phyloP scores from a whole-genome alignment of 1,140 invertebrate genomes.

The Drosophila leontia region DNA sequence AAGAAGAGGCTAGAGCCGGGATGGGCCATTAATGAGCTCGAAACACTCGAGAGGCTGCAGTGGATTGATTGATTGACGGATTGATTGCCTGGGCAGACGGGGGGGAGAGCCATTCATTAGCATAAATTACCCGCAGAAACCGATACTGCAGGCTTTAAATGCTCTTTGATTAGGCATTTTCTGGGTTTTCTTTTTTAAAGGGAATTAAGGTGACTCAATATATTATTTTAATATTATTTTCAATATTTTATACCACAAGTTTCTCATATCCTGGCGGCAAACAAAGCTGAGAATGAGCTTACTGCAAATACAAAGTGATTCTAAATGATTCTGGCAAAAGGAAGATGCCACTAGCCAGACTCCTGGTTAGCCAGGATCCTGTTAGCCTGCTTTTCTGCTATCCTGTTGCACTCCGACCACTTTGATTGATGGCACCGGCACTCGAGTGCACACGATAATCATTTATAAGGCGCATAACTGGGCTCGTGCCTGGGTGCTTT shows the following conservation, averaged over 20 bases:
- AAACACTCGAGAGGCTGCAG: slow-evolving; percentile 47
- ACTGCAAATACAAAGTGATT: slow-evolving; percentile 3
- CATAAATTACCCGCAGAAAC: slow-evolving; percentile 66
- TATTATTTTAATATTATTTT: too few relatives aligned
- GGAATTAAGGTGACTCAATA: not conserved
- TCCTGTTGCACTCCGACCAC: slow-evolving; percentile 62
- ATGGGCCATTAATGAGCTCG: slow-evolving; percentile 56
- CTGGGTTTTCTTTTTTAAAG: too few relatives aligned
- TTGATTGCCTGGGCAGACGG: slow-evolving; percentile 25
- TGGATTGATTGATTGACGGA: slow-evolving; percentile 64
- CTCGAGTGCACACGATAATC: slow-evolving; percentile 72
- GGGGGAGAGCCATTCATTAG: slow-evolving; percentile 58
- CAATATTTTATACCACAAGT: too few relatives aligned
- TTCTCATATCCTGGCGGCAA: not conserved
- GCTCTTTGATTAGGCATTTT: slow-evolving; percentile 2
- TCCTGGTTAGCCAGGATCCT: not conserved
- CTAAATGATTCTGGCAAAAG: not conserved
- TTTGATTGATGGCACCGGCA: slow-evolving; percentile 74
- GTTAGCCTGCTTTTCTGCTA: not conserved
- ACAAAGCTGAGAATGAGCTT: slow-evolving; percentile 12
- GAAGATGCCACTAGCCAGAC: not conserved
- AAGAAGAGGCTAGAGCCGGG: not conserved
- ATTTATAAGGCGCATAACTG: slow-evolving; percentile 71
- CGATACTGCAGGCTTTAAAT: slow-evolving; percentile 6
- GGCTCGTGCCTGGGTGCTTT: slow-evolving; percentile 17